Conservation (phyloP, 2,888 invertebrate genomes). For the Nymphalis c-album region DNA sequence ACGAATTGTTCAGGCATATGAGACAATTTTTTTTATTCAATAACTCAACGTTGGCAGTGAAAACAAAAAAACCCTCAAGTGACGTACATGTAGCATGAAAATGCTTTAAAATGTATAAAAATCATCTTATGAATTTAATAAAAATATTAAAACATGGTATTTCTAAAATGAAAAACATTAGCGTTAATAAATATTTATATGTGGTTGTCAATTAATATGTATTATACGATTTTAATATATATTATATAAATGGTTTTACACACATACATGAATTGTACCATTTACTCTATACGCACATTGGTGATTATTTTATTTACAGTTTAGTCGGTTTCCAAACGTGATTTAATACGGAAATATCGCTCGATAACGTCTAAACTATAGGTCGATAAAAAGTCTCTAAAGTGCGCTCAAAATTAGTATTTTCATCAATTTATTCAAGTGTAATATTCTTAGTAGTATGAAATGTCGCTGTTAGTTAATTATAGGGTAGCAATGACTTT, state of each 20-base stretch:
- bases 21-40: background rate
- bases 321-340: background rate
- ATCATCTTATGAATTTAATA: conserved; percentile 77
- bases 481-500: conserved; percentile 24
- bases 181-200: conserved; percentile 61
- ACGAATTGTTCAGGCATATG: background rate
- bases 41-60: conserved; percentile 19
- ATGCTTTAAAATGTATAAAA: conserved; percentile 79
- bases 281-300: conserved; percentile 3
- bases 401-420: conserved; percentile 4
- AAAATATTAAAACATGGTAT: conserved; percentile 66
- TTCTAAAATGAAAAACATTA: conserved; percentile 62
- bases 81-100: conserved; percentile 62
- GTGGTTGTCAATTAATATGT: conserved; percentile 75
- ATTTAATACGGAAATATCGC: background rate
- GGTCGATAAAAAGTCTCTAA: background rate
- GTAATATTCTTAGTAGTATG: background rate
- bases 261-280: conserved; percentile 20
- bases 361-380: background rate
- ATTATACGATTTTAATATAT: conserved; percentile 49
- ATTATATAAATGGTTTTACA: conserved; percentile 38
- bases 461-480: conserved; percentile 5
- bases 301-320: background rate
- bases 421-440: background rate
- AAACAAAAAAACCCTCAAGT: conserved; percentile 20